These are phyloP conservation scores for Caenorhabditis latens DNA, from an alignment of 1,140 invertebrate species.

Conservation along the genomic window DNA sequence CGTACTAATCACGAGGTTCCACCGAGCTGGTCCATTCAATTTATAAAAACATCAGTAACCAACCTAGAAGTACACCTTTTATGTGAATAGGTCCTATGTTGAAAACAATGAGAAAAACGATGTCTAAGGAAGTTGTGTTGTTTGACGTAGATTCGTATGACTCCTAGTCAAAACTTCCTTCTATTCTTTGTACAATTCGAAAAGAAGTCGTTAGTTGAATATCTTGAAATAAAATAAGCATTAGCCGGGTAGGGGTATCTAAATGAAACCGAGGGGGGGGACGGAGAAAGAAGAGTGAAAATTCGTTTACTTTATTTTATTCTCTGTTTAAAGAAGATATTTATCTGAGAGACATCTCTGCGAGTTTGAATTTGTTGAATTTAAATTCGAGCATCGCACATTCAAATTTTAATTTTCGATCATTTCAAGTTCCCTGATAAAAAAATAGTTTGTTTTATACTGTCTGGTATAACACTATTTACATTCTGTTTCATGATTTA, in stretches of 20 bases:
- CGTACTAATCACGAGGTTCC: constrained; percentile 4
- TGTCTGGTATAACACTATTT: neutral
- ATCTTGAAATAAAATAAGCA: neutral
- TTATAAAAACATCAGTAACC: constrained; percentile 42
- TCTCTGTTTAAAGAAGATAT: constrained; percentile 36
- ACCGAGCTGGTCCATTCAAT: neutral
- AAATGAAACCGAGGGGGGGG: neutral
- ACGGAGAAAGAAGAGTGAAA: constrained; percentile 10
- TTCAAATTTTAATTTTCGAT: constrained; percentile 37
- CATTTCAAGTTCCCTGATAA: neutral
- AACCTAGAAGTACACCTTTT: constrained; percentile 49
- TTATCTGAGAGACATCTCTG: constrained; percentile 1
- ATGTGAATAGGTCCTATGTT: neutral
- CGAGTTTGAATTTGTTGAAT: constrained; percentile 19
- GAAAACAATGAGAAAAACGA: constrained; percentile 48
- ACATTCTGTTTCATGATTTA: neutral
- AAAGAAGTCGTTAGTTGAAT: neutral
- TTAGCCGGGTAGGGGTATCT: neutral
- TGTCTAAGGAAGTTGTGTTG: neutral
- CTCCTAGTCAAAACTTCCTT: neutral
- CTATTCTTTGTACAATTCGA: neutral
- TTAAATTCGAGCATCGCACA: neutral
- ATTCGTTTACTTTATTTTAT: constrained; percentile 51
- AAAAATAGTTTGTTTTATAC: neutral
- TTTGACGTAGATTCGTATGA: neutral